Conservation (phyloP, 2,888 invertebrate genomes). For the Resseliella maxima region DNA sequence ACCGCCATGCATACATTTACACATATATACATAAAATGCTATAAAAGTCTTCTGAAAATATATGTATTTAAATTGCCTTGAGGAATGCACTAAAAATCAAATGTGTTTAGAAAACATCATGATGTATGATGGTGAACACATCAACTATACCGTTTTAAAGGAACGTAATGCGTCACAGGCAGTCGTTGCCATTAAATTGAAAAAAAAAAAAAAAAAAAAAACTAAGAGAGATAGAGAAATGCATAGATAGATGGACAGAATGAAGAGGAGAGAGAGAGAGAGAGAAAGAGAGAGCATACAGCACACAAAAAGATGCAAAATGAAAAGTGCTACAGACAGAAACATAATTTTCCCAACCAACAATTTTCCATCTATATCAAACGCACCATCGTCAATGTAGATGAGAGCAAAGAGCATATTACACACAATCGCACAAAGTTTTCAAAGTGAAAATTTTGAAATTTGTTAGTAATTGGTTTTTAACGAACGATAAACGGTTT, state of each 20-base stretch:
- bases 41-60: slow-evolving; percentile 16
- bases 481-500: slow-evolving; percentile 45
- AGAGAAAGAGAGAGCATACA: too few species aligned
- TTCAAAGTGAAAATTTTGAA: slow-evolving; percentile 51
- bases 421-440: slow-evolving; percentile 2
- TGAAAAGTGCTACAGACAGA: neutral
- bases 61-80: slow-evolving; percentile 36
- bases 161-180: slow-evolving; percentile 1
- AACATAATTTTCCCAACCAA: slow-evolving; percentile 33
- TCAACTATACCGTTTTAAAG: neutral
- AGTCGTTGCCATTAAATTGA: neutral
- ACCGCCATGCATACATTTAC: slow-evolving; percentile 2
- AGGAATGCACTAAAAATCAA: slow-evolving; percentile 53
- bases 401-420: neutral
- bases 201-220: too few species aligned
- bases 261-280: too few species aligned
- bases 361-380: neutral
- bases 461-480: slow-evolving; percentile 49
- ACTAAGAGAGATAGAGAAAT: too few species aligned
- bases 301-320: neutral
- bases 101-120: slow-evolving; percentile 51
- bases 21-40: neutral
- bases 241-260: too few species aligned
- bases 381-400: neutral
- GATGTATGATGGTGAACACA: slow-evolving; percentile 32